phyloP scores from a whole-genome alignment of 53 echinoderm and acorn worm species.

The Temnopleurus reevesii region DNA sequence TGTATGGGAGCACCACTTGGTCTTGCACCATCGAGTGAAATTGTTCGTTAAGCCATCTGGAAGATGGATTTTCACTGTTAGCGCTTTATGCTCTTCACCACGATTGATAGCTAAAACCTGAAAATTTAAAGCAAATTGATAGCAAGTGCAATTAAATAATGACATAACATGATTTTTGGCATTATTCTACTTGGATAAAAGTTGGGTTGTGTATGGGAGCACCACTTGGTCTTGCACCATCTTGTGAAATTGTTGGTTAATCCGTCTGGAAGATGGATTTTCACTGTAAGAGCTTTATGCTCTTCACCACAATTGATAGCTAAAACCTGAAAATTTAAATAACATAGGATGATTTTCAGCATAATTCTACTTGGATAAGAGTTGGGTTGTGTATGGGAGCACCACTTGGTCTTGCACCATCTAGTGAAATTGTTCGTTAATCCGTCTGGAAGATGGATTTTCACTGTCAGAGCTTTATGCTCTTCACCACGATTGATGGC shows the following conservation, averaged over 20 bases:
- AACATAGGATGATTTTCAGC: slow-evolving; percentile 77
- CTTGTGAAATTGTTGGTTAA: slow-evolving; percentile 47
- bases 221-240: slow-evolving; percentile 67
- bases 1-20: slow-evolving; percentile 46
- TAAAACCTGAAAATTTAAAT: slow-evolving; percentile 68
- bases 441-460: slow-evolving; percentile 66
- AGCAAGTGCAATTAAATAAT: too few relatives aligned
- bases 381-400: neutral
- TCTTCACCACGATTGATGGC: slow-evolving; percentile 92
- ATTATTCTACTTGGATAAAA: slow-evolving; percentile 52
- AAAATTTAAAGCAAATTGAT: neutral
- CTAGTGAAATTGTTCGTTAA: slow-evolving; percentile 47
- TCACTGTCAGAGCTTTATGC: slow-evolving; percentile 69
- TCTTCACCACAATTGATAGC: slow-evolving; percentile 91
- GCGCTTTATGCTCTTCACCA: slow-evolving; percentile 73
- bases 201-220: neutral
- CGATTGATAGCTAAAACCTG: slow-evolving; percentile 93
- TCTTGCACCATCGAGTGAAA: slow-evolving; percentile 65
- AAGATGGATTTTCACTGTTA: slow-evolving; percentile 71
- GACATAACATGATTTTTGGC: slow-evolving; percentile 78
- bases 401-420: slow-evolving; percentile 67
- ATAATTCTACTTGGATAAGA: slow-evolving; percentile 43
- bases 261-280: slow-evolving; percentile 66
- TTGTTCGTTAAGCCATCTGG: slow-evolving; percentile 43
- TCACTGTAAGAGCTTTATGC: slow-evolving; percentile 69